phyloP scores from a whole-genome alignment of 2,888 invertebrate genomes.

The Ochlodes sylvanus region DNA sequence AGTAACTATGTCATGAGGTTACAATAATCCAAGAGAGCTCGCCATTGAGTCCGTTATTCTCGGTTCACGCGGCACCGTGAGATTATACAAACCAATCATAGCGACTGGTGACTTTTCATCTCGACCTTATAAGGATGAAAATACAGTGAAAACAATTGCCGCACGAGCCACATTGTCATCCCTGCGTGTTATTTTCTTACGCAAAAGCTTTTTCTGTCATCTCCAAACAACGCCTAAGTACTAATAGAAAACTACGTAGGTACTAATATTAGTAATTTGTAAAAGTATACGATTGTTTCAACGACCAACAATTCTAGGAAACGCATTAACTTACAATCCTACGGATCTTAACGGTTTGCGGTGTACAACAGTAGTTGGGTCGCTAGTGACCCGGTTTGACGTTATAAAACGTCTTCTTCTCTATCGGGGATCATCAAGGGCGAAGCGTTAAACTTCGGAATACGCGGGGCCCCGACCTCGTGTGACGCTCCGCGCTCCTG shows the following conservation, averaged over 20 bases:
- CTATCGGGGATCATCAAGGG: slow-evolving; percentile 33
- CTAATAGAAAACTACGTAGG: not conserved
- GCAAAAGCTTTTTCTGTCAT: slow-evolving; percentile 4
- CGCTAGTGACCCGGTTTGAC: slow-evolving; percentile 24
- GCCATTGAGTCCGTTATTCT: slow-evolving; percentile 64
- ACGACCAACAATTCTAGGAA: slow-evolving; percentile 14
- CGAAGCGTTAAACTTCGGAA: slow-evolving; percentile 25
- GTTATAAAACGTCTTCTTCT: slow-evolving; percentile 29
- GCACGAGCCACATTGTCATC: slow-evolving; percentile 23
- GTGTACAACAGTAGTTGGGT: slow-evolving; percentile 7
- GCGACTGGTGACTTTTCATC: slow-evolving; percentile 66
- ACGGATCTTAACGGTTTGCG: slow-evolving; percentile 24
- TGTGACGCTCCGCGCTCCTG: slow-evolving; percentile 25
- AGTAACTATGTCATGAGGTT: slow-evolving; percentile 77
- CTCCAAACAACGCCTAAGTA: not conserved
- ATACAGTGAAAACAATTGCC: slow-evolving; percentile 42
- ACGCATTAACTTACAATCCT: slow-evolving; percentile 18
- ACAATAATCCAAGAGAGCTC: slow-evolving; percentile 68
- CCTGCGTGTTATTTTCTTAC: slow-evolving; percentile 22
- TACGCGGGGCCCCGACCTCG: slow-evolving; percentile 23
- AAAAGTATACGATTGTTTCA: not conserved
- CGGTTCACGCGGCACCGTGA: slow-evolving; percentile 71
- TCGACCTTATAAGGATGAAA: slow-evolving; percentile 62
- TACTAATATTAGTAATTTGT: not conserved
- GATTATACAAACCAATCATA: slow-evolving; percentile 75